Percentiles rank a stretch among this genome's conserved stretches.
Conservation (phyloP, 2,888 invertebrate species). For the Copidosoma aretas region DNA sequence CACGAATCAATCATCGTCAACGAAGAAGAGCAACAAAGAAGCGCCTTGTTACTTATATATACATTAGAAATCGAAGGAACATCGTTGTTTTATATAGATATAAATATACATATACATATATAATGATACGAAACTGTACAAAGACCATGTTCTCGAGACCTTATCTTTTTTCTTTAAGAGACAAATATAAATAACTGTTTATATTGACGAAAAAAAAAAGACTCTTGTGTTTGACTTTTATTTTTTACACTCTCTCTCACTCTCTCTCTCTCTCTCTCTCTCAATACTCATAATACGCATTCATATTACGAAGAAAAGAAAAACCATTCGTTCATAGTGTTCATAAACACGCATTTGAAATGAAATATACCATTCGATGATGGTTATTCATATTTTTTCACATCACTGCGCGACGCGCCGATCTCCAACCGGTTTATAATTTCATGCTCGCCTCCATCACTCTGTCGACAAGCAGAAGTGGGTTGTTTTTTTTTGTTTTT, state of each 20-base stretch:
- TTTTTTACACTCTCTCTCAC: constrained; percentile 29
- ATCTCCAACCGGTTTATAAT: constrained; percentile 22
- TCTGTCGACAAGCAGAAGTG: background rate
- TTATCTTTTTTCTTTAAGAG: constrained; percentile 29
- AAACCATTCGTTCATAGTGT: background rate
- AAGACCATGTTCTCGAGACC: constrained; percentile 57
- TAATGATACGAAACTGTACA: constrained; percentile 52
- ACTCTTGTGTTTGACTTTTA: constrained; percentile 34
- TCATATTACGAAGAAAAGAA: background rate
- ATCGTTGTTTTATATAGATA: background rate
- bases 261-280: no score
- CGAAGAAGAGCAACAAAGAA: no score
- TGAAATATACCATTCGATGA: background rate
- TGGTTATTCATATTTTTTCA: background rate
- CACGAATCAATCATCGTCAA: no score
- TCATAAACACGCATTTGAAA: background rate
- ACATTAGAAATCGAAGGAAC: no score
- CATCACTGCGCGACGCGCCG: constrained; percentile 33
- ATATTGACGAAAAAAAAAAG: constrained; percentile 52
- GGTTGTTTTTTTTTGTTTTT: no score
- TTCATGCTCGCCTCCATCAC: constrained; percentile 26
- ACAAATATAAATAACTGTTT: constrained; percentile 60
- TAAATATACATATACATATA: constrained; percentile 13
- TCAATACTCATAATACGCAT: background rate
- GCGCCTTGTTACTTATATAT: no score